These are phyloP conservation scores for Scaptomyza polygonia DNA, from an alignment of 2,888 invertebrate genomes.

Conservation along the genomic window DNA sequence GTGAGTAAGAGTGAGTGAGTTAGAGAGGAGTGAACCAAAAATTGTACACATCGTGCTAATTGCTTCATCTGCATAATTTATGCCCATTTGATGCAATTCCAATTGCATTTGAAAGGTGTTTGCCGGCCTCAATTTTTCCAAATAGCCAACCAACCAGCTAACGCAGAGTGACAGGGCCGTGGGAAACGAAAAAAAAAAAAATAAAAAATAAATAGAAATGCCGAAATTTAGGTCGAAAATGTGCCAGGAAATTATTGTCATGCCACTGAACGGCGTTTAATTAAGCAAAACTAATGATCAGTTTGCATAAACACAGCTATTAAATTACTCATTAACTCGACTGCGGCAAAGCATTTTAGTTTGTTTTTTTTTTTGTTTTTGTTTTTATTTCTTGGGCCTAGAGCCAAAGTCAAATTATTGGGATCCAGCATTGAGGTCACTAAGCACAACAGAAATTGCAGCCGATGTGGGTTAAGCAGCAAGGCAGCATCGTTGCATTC, in stretches of 20 bases:
- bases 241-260: conserved; percentile 47
- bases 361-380: not conserved
- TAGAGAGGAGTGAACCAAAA: conserved; percentile 20
- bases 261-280: conserved; percentile 48
- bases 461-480: conserved; percentile 3
- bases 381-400: conserved; percentile 1
- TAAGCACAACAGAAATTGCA: conserved; percentile 6
- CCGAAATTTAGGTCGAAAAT: conserved; percentile 25
- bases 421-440: conserved; percentile 34
- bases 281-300: conserved; percentile 63
- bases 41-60: conserved; percentile 56
- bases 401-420: conserved; percentile 24
- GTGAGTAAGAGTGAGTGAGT: not conserved
- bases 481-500: conserved; percentile 42
- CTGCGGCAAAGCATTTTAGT: not conserved
- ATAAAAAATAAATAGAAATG: not conserved
- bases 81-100: conserved; percentile 61
- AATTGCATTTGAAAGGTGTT: conserved; percentile 70
- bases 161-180: conserved; percentile 21
- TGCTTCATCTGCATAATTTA: conserved; percentile 79
- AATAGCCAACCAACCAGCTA: conserved; percentile 13
- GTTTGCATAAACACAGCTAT: conserved; percentile 61
- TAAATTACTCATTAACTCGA: conserved; percentile 41
- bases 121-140: conserved; percentile 7
- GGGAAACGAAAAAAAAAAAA: not conserved